Conservation (phyloP, 2,888 invertebrate species). For the Hetaerina titia region DNA sequence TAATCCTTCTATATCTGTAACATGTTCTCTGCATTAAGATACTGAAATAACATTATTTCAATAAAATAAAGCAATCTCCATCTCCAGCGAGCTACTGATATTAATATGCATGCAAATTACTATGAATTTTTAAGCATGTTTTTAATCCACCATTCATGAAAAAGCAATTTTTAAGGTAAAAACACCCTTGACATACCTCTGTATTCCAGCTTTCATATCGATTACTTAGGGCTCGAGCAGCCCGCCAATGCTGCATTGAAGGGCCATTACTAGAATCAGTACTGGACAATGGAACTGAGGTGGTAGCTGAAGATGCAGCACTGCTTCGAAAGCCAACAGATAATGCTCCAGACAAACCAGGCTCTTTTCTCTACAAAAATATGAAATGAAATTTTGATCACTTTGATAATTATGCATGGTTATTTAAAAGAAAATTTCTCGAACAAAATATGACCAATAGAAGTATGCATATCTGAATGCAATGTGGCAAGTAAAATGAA, state of each 20-base stretch:
- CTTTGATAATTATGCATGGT: too few species aligned
- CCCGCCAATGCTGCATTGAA: slow-evolving; percentile 88
- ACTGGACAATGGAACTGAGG: slow-evolving; percentile 73
- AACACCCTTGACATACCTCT: slow-evolving; percentile 73
- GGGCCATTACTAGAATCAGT: slow-evolving; percentile 71
- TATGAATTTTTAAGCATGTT: too few species aligned
- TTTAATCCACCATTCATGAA: background rate
- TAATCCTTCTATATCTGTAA: too few species aligned
- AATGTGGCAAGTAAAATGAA: background rate
- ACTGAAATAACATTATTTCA: too few species aligned
- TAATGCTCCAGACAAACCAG: slow-evolving; percentile 35
- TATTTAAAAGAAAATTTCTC: too few species aligned
- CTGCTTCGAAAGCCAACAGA: slow-evolving; percentile 68
- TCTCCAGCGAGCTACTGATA: too few species aligned
- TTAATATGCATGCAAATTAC: too few species aligned
- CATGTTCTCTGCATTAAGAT: too few species aligned
- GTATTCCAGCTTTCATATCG: slow-evolving; percentile 91
- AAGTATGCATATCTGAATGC: background rate
- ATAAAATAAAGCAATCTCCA: too few species aligned
- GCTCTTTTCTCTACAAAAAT: slow-evolving; percentile 30
- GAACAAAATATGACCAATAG: background rate
- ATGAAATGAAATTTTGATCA: background rate
- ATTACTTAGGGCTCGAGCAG: slow-evolving; percentile 88
- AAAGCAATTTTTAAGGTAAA: background rate
- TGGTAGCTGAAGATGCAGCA: slow-evolving; percentile 69